Conservation (phyloP, 2,797 vertebrate genomes). For the Coilia nasus region DNA sequence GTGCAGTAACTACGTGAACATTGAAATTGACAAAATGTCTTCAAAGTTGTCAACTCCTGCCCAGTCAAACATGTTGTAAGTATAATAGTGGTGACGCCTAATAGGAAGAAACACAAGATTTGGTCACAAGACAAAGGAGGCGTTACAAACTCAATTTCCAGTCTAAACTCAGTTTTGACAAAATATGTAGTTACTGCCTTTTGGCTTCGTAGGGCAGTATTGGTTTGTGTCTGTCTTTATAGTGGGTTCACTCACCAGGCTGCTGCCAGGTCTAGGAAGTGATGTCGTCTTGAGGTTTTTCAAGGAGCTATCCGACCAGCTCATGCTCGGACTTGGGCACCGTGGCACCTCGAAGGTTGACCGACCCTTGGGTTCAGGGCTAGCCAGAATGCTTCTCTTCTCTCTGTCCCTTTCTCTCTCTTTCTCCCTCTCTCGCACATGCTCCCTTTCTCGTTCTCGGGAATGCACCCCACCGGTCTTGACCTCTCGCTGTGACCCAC, state of each 20-base stretch:
- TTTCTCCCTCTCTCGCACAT: not conserved
- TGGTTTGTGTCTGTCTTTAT: slow-evolving; percentile 24
- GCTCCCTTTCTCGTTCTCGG: slow-evolving; percentile 28
- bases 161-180: too few species aligned
- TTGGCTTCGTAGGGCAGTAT: too few species aligned
- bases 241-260: slow-evolving; percentile 71
- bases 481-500: not conserved
- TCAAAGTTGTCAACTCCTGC: too few species aligned
- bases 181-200: too few species aligned
- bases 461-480: not conserved
- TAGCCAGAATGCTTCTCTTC: slow-evolving; percentile 50
- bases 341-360: slow-evolving; percentile 50
- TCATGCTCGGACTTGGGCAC: slow-evolving; percentile 62
- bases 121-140: too few species aligned
- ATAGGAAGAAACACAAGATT: too few species aligned
- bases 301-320: slow-evolving; percentile 65
- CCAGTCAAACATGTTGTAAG: too few species aligned
- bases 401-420: slow-evolving; percentile 50
- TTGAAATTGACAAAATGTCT: too few species aligned
- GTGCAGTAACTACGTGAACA: too few species aligned
- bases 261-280: slow-evolving; percentile 73
- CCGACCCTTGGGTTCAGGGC: slow-evolving; percentile 42
- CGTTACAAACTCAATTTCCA: too few species aligned
- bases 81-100: too few species aligned
- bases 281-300: slow-evolving; percentile 66